phyloP scores from a whole-genome alignment of 1,140 invertebrate species.

The Drosophila oshimai region DNA sequence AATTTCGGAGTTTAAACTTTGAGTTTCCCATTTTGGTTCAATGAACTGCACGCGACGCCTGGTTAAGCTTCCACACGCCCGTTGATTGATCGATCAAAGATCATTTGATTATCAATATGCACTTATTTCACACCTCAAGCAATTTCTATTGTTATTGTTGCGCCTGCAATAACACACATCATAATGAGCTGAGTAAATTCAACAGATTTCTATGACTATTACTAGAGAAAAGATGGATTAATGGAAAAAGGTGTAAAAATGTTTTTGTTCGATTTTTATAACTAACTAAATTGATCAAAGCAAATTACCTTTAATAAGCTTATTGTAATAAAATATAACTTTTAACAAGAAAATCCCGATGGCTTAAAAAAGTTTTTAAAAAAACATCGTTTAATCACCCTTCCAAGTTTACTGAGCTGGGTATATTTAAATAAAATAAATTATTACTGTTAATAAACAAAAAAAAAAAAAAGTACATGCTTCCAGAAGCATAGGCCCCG shows the following conservation, averaged over 20 bases:
- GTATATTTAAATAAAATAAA: not conserved
- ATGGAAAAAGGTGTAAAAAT: not conserved
- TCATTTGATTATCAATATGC: slow-evolving; percentile 53
- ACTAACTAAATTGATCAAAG: too few relatives aligned
- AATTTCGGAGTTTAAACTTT: slow-evolving; percentile 26
- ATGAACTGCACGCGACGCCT: slow-evolving; percentile 48
- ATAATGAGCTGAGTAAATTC: slow-evolving; percentile 26
- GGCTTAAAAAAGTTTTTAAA: too few relatives aligned
- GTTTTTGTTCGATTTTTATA: too few relatives aligned
- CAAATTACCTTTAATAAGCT: too few relatives aligned
- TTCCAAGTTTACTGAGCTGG: too few relatives aligned
- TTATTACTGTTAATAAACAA: not conserved
- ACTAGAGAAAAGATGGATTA: not conserved
- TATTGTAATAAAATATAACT: too few relatives aligned
- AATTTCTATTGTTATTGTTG: slow-evolving; percentile 14
- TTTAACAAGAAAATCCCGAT: too few relatives aligned
- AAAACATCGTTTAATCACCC: too few relatives aligned
- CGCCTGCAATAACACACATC: slow-evolving; percentile 15
- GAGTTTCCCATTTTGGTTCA: slow-evolving; percentile 50
- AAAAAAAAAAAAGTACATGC: slow-evolving; percentile 1
- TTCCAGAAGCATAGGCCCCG: slow-evolving; percentile 82
- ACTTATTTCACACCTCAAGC: slow-evolving; percentile 54
- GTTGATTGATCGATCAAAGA: slow-evolving; percentile 60
- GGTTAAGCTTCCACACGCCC: slow-evolving; percentile 32
- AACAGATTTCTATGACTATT: slow-evolving; percentile 23